Conservation (phyloP, 2,113 vertebrate genomes). For the Hippocampus comes region DNA sequence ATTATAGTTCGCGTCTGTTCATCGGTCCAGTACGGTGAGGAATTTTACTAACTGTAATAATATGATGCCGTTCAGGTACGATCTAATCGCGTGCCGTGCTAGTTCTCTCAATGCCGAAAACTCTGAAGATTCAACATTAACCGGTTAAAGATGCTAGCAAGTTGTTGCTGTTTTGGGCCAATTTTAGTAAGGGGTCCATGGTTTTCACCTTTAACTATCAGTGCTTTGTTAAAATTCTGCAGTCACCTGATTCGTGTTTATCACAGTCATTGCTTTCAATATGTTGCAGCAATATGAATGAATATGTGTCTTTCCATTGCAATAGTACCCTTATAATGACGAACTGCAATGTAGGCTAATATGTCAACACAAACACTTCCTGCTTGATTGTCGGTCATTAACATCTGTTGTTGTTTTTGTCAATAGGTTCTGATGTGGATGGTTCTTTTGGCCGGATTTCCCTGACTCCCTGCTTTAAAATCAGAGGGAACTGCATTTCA, state of each 20-base stretch:
- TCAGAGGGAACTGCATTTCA: neutral
- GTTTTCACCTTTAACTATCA: neutral
- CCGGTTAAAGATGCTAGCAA: constrained; percentile 1
- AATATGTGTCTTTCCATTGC: neutral
- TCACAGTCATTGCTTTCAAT: too few relatives aligned
- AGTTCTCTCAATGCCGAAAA: neutral
- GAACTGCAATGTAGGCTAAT: neutral
- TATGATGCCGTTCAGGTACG: neutral
- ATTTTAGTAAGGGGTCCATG: neutral
- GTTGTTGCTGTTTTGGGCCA: neutral
- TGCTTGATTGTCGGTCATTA: neutral
- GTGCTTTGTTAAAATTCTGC: neutral
- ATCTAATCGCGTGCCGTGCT: neutral
- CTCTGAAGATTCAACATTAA: neutral
- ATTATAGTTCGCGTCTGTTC: constrained; percentile 3
- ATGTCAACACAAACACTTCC: neutral
- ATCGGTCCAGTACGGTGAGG: neutral
- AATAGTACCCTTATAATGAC: neutral
- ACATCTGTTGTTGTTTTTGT: constrained; percentile 7
- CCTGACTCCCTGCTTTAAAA: constrained; percentile 28
- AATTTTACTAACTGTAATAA: neutral
- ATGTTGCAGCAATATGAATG: neutral
- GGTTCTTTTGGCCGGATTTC: neutral
- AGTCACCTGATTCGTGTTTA: neutral
- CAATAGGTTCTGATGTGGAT: constrained; percentile 52